These are phyloP conservation scores for Hirundichthys speculiger DNA, from an alignment of 2,113 vertebrate genomes.

Conservation along the genomic window DNA sequence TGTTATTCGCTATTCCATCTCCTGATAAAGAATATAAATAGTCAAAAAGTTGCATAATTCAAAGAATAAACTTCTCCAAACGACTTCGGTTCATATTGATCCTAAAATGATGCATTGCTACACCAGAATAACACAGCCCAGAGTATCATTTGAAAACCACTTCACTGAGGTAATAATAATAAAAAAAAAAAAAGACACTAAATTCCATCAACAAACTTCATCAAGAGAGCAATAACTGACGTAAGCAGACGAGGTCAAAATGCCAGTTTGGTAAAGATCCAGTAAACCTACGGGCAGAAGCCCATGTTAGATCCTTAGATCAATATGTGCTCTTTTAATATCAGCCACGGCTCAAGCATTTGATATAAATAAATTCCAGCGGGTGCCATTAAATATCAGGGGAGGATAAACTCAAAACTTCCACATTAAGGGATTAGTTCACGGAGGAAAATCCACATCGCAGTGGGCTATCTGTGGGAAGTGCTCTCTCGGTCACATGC, in stretches of 20 bases:
- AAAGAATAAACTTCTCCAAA: no score
- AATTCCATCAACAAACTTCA: conserved; percentile 17
- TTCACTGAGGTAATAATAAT: no score
- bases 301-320: conserved; percentile 7
- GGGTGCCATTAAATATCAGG: conserved; percentile 38
- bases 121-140: no score
- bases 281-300: neutral
- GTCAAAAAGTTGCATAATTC: no score
- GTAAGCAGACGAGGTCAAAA: conserved; percentile 22
- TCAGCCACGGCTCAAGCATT: neutral
- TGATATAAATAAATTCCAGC: conserved; percentile 8
- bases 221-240: conserved; percentile 13
- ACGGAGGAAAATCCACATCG: conserved; percentile 41
- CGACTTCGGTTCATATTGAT: no score
- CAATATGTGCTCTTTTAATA: conserved; percentile 7
- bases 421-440: conserved; percentile 52
- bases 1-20: no score
- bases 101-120: no score
- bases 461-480: conserved; percentile 19
- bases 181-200: neutral
- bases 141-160: no score
- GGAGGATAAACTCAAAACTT: conserved; percentile 42
- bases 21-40: no score
- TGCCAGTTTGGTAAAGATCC: neutral
- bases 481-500: conserved; percentile 23